Evolutionary conservation across 30 jellyfish, hydroid and myxozoan species (phyloP).

Genomic region (Chironex yamaguchii): DNA sequence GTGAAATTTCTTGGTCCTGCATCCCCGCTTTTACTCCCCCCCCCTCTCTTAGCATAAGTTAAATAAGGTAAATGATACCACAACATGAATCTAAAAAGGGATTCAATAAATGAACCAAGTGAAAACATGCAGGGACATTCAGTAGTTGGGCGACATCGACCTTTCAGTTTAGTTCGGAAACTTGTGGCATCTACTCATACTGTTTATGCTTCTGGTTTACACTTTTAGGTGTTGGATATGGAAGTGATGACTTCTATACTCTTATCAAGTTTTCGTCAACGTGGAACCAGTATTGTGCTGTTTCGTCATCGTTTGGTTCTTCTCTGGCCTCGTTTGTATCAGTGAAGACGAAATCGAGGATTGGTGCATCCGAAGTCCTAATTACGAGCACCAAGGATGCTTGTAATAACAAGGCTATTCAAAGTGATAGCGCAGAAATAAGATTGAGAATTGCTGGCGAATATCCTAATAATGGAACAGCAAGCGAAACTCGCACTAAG

Average conservation of each 20-base stretch:
- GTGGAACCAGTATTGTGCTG: background rate
- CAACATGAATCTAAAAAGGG: no score
- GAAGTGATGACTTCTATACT: background rate
- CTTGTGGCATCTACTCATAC: no score
- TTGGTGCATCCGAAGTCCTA: background rate
- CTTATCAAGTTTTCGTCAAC: background rate
- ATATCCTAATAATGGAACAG: background rate
- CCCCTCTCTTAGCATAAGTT: no score
- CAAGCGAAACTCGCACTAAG: background rate
- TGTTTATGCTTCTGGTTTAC: no score
- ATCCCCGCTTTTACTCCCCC: no score
- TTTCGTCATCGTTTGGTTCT: background rate
- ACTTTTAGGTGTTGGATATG: no score
- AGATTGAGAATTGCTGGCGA: background rate
- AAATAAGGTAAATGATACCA: no score
- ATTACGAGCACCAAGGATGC: background rate
- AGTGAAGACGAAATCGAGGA: background rate
- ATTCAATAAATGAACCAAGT: no score
- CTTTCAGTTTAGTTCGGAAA: no score
- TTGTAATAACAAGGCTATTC: background rate
- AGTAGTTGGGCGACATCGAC: no score
- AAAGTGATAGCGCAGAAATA: background rate
- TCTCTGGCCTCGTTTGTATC: background rate
- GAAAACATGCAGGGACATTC: no score
- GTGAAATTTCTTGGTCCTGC: no score